Evolutionary conservation across 2,888 invertebrate genomes (phyloP).

Genomic region (Agrypnus murinus): DNA sequence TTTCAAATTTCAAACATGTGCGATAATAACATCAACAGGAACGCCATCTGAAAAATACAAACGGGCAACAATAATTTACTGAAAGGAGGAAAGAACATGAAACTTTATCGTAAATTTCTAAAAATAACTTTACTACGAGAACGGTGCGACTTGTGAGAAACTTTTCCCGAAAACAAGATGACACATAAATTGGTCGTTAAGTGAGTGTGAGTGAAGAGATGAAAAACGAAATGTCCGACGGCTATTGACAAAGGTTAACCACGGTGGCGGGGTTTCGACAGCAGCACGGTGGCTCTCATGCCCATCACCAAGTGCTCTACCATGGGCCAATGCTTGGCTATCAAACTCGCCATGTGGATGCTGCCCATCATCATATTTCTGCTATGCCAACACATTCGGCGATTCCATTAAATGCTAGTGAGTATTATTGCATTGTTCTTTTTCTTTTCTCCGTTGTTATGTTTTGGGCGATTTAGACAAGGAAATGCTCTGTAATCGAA

Average conservation of each 20-base stretch:
- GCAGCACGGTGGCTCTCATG: constrained; percentile 65
- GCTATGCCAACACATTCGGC: constrained; percentile 63
- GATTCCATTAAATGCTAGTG: constrained; percentile 70
- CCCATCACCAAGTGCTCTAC: constrained; percentile 69
- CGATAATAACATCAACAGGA: too few species aligned
- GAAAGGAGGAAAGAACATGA: too few species aligned
- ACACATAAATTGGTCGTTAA: constrained; percentile 26
- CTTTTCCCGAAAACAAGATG: constrained; percentile 13
- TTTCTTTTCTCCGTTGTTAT: too few species aligned
- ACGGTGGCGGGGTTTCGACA: constrained; percentile 71
- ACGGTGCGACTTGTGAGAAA: background rate
- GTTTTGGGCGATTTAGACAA: too few species aligned
- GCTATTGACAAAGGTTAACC: constrained; percentile 61
- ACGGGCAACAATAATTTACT: too few species aligned
- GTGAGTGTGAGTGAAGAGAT: constrained; percentile 39
- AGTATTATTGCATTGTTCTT: constrained; percentile 63
- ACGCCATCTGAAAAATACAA: too few species aligned
- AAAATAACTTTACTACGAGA: too few species aligned
- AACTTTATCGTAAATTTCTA: too few species aligned
- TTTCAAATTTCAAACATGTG: background rate
- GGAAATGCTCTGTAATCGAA: too few species aligned
- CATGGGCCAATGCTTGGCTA: constrained; percentile 68
- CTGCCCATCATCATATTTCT: constrained; percentile 65
- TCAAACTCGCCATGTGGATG: constrained; percentile 66
- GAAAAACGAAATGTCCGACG: constrained; percentile 45